Base-by-base conservation (phyloP, 2,888 invertebrate genomes). In the Embidobia sp. region DNA sequence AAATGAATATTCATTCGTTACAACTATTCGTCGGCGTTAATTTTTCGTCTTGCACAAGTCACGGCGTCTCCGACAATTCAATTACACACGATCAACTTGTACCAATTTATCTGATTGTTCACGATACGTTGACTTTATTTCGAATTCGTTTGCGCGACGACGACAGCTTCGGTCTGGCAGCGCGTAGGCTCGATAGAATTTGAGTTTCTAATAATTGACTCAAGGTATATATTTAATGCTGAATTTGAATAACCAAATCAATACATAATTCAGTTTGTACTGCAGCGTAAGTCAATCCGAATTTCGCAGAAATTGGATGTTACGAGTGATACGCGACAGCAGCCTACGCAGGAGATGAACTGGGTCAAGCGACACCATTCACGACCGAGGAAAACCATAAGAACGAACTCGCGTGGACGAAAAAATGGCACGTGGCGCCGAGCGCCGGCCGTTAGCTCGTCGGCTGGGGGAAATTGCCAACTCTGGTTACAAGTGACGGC, bases 401-500 rank as follows among this genome's bases (percentile, higher is more conserved):
- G 22, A 35, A 53, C n/a, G n/a, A n/a, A n/a, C n/a, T n/a, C n/a
- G 8, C 18, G n/a, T 15, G 11, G n/a, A 0, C 2, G 31, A 59
- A 51, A 44, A 59, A 59, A 22, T 4, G 13, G 40, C 37, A 44
- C 33, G 40, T 55, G 26, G 37, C 40, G 22, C 29, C 26, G 40
- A 67, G 19, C 35, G 26, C 3, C n/a, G 37, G 16, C 35, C 10
- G 11, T 66, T 49, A 46, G 70, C 61, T 73, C 66, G 53, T 48
- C 18, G 63, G 66, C 13, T 46, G 55, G 29, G 64, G 67, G 48
- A 72, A 79, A 79, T 72, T 75, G 78, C 53, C 74, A 77, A 79
- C 80, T 80, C 57, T 75, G 59, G 74, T 80, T 80, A 79, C 81
- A 81, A 82, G 81, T 81, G 81, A 82, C 80, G 81, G 79, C 76